These are phyloP conservation scores for Acrocyrtus sp. DNA, from an alignment of 2,888 invertebrate genomes.

Conservation along the genomic window DNA sequence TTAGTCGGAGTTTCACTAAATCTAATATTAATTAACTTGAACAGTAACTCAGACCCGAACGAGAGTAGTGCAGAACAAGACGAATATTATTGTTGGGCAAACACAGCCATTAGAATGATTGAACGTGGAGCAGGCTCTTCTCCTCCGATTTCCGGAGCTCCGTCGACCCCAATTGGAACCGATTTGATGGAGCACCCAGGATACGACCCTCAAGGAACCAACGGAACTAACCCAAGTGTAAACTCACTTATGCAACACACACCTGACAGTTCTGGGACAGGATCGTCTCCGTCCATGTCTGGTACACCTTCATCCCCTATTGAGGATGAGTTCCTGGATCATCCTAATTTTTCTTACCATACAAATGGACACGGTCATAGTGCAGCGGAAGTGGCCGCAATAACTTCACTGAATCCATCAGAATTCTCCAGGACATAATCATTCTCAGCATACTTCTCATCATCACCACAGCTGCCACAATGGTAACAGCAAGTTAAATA, in stretches of 20 bases:
- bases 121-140: conserved; percentile 52
- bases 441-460: conserved; percentile 2
- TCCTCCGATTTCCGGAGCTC: conserved; percentile 50
- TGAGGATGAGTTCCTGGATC: conserved; percentile 48
- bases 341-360: conserved; percentile 37
- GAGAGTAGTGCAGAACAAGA: no score
- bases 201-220: conserved; percentile 44
- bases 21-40: no score
- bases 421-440: conserved; percentile 38
- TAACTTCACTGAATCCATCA: conserved; percentile 22
- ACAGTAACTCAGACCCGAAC: no score
- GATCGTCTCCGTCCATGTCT: conserved; percentile 54
- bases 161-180: conserved; percentile 50
- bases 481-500: conserved; percentile 22
- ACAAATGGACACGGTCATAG: not conserved
- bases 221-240: conserved; percentile 3
- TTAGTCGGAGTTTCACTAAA: no score
- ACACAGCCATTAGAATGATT: conserved; percentile 45
- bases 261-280: conserved; percentile 47
- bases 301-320: conserved; percentile 52
- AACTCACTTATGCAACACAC: conserved; percentile 40
- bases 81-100: no score
- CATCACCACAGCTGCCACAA: conserved; percentile 17
- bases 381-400: not conserved
- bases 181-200: conserved; percentile 51